These are phyloP conservation scores for Drosophila watanabei DNA, from an alignment of 1,140 invertebrate genomes.

Conservation along the genomic window DNA sequence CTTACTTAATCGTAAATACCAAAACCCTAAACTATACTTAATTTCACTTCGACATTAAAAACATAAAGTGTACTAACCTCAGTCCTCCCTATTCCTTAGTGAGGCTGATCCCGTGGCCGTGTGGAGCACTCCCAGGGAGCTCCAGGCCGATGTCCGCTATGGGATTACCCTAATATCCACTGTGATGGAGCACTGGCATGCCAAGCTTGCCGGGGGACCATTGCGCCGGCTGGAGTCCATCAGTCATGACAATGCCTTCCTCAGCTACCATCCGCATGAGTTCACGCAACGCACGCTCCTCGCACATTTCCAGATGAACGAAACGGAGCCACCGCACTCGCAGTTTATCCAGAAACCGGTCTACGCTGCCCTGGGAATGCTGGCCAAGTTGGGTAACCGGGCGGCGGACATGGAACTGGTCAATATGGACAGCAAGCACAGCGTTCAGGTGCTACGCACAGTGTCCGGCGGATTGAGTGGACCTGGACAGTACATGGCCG, in stretches of 20 bases:
- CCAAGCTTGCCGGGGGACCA: constrained; percentile 58
- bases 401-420: constrained; percentile 68
- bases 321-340: constrained; percentile 83
- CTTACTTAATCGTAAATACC: not conserved
- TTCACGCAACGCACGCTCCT: constrained; percentile 86
- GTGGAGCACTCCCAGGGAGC: constrained; percentile 85
- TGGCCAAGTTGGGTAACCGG: constrained; percentile 84
- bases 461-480: constrained; percentile 57
- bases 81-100: constrained; percentile 54
- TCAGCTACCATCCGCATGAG: constrained; percentile 86
- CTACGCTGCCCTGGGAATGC: constrained; percentile 85
- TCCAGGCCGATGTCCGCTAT: constrained; percentile 86
- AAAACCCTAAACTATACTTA: not conserved
- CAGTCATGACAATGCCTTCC: constrained; percentile 87
- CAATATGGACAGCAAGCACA: constrained; percentile 72
- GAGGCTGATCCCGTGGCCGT: constrained; percentile 86
- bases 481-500: constrained; percentile 64
- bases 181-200: constrained; percentile 84
- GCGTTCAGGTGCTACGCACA: constrained; percentile 64
- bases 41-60: not conserved
- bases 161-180: constrained; percentile 84
- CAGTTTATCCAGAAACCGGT: constrained; percentile 87
- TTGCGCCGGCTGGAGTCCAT: constrained; percentile 80
- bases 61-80: not conserved
- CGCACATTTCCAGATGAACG: constrained; percentile 87